Percentiles rank a stretch among this genome's conserved stretches.
Evolutionary conservation across 1,140 invertebrate species (phyloP).

Genomic region (Sinonovacula constricta): DNA sequence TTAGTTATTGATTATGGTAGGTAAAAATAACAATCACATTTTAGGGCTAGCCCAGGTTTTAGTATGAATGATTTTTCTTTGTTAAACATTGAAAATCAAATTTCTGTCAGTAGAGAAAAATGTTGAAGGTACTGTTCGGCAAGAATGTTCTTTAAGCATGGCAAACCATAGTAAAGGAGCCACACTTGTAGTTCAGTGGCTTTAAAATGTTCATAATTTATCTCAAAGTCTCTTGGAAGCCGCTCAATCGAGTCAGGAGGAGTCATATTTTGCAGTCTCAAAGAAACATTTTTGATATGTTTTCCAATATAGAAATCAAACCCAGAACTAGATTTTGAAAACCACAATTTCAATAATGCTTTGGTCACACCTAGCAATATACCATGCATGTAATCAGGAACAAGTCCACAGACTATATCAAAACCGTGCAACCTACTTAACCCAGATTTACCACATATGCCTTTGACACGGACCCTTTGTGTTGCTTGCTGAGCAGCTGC

Average conservation of each 20-base stretch:
- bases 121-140: conserved; percentile 24
- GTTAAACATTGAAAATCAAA: conserved; percentile 26
- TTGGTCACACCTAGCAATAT: conserved; percentile 42
- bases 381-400: conserved; percentile 55
- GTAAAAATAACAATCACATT: no score
- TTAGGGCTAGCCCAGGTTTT: no score
- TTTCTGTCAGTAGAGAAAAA: conserved; percentile 23
- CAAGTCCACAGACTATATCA: conserved; percentile 41
- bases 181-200: conserved; percentile 50
- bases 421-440: conserved; percentile 12
- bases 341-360: conserved; percentile 31
- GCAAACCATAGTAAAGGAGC: conserved; percentile 36
- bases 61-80: no score
- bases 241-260: conserved; percentile 48
- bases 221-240: conserved; percentile 50
- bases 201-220: conserved; percentile 47
- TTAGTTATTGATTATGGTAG: no score
- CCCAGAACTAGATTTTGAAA: conserved; percentile 38
- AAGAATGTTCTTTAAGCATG: conserved; percentile 31
- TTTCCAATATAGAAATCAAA: conserved; percentile 50
- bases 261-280: conserved; percentile 36
- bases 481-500: conserved; percentile 7
- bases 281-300: conserved; percentile 26
- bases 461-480: conserved; percentile 8
- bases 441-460: conserved; percentile 40